Evolutionary conservation across 2,888 invertebrate species (phyloP), one percentile per base, ranked within the genome.

Genomic region (Morpho deidamia): DNA sequence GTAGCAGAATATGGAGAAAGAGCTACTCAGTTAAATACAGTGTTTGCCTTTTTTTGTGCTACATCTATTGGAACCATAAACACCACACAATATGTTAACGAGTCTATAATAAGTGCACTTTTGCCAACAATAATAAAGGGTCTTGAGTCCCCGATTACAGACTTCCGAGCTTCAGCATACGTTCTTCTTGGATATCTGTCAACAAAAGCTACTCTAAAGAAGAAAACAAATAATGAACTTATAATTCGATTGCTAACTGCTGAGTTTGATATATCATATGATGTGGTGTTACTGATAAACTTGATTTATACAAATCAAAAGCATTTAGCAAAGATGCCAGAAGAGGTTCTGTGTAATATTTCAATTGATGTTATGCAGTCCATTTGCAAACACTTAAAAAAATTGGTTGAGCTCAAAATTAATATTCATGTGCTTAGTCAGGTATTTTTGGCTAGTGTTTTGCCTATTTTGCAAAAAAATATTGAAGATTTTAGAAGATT

Each of bases 41-140:
- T 95, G 1, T 94, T 95, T 70, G 94, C 94, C 8, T 97, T 97
- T 79, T 96, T 95, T 72, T 94, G 95, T 48, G 93, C 94, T 10
- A 92, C 94, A 0, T 85, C 95, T 0, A 91, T 95, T 37, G 96
- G 95, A 4, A 92, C 93, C 35, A 86, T 96, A 9, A 92, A 94
- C 56, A 83, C 90, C 38, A 80, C 88, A 0, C 71, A 87, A 41
- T 73, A 78, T 51, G 70, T 94, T 7, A 83, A 91, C 47, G 94
- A 95, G 72, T 76, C 91, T 58, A 92, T 95, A 51, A 76, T 97
- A 1, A 91, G 92, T 44, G 91, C 92, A 11, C 82, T 97, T 32
- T 70, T 97, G 32, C 94, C 95, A 0, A 91, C 93, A 0, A 69
- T 97, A n/a, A 69, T 94, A 0, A 91, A 91, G 64, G 96, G 95